Conservation (phyloP, 2,797 vertebrate species). For the Aplochiton taeniatus region DNA sequence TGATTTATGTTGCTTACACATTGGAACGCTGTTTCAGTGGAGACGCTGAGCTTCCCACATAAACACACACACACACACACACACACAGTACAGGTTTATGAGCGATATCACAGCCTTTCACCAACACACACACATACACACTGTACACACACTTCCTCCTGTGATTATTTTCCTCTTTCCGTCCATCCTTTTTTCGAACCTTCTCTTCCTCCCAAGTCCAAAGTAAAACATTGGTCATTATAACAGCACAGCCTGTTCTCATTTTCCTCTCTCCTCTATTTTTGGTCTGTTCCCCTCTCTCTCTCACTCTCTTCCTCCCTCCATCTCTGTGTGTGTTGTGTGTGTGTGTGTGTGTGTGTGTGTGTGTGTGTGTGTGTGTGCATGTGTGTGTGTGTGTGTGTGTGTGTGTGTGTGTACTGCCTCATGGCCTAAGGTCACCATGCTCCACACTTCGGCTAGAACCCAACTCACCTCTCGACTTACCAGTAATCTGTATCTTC, state of each 20-base stretch:
- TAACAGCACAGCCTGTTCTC: neutral
- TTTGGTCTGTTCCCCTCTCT: neutral
- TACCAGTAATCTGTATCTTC: no score
- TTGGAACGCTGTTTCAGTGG: conserved; percentile 17
- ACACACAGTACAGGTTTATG: conserved; percentile 1
- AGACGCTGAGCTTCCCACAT: neutral
- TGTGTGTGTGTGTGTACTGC: neutral
- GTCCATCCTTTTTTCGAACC: neutral
- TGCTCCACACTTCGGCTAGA: no score
- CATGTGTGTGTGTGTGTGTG: neutral
- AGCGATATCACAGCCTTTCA: neutral
- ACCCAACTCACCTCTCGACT: no score
- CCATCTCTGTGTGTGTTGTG: neutral
- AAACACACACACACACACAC: conserved; percentile 2
- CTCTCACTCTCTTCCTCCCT: neutral
- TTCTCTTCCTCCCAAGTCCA: neutral
- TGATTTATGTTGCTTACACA: conserved; percentile 27
- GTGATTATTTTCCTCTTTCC: conserved; percentile 10
- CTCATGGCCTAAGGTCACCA: no score
- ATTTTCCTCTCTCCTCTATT: neutral
- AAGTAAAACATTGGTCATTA: neutral
- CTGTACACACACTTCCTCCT: neutral
- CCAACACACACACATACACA: neutral
- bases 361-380: no score
- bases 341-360: neutral